Evolutionary conservation across 1,140 invertebrate genomes (phyloP), one percentile per base, ranked within the genome.

Genomic region (Drosophila sucinea): DNA sequence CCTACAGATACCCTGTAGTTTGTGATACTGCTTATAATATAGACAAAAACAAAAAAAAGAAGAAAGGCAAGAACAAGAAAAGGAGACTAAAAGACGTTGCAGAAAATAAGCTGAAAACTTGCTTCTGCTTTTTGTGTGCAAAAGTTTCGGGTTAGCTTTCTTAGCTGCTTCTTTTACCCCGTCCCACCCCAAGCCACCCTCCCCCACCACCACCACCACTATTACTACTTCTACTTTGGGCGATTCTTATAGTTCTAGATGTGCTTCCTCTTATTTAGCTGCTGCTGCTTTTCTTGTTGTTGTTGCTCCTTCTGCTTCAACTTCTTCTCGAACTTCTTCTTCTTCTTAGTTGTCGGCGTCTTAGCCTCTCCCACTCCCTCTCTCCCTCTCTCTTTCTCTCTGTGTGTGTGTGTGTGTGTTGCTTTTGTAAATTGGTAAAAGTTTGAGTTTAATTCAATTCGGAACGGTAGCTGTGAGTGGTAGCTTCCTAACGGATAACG

Each of bases 361-460:
- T 51, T 25, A 27, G 7, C n/a, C 17, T 44, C 41, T 44, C 11
- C 32, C 10, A n/a, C 41, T 44, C n/a, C 17, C 17, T 27, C 40
- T 25, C 23, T 35, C 35, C n/a, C 41, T 62, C 56, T 55, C 27
- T 66, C 73, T 64, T 35, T 60, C 54, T 60, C 58, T 64, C 38
- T 57, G 11, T 32, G 69, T 76, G 62, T 78, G 71, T 77, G 81
- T 68, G 17, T 38, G 57, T 77, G 56, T 86, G 83, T 86, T 86
- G 83, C 83, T 87, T 87, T 89, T 89, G 84, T 89, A 89, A 89
- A 89, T 89, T 89, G 89, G 79, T 87, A 84, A 87, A 90, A 87
- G 90, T 91, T 91, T 86, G 79, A 83, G 89, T 91, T 91, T 91
- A 91, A 91, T 91, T 91, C 90, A 91, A 91, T 91, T 91, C 90